phyloP scores from a whole-genome alignment of 2,888 invertebrate genomes.

The Leptinotarsa peninsularis region DNA sequence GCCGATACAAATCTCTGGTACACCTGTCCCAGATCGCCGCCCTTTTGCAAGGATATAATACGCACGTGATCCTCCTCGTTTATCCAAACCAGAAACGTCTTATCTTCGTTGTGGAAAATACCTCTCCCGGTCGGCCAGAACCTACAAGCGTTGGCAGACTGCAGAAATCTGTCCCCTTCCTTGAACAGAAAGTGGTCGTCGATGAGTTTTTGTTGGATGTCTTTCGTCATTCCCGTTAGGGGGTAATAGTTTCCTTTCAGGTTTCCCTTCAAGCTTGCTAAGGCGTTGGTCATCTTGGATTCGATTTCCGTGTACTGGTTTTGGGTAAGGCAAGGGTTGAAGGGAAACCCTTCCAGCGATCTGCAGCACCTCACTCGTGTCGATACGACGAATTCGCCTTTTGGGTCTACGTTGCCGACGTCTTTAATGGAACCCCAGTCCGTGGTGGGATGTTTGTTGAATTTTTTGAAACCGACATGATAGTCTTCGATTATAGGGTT shows the following conservation, averaged over 20 bases:
- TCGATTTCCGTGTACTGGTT: slow-evolving; percentile 75
- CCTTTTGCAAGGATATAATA: slow-evolving; percentile 97
- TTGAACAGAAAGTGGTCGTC: slow-evolving; percentile 98
- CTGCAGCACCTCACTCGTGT: slow-evolving; percentile 77
- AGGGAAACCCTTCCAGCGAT: slow-evolving; percentile 72
- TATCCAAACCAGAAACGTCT: slow-evolving; percentile 97
- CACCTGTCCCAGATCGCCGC: slow-evolving; percentile 88
- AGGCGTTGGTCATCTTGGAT: slow-evolving; percentile 64
- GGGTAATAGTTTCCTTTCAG: slow-evolving; percentile 94
- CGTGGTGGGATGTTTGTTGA: slow-evolving; percentile 71
- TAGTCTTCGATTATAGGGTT: slow-evolving; percentile 78
- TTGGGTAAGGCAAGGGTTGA: slow-evolving; percentile 77
- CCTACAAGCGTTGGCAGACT: slow-evolving; percentile 92
- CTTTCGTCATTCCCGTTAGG: slow-evolving; percentile 91
- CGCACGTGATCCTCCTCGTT: slow-evolving; percentile 98
- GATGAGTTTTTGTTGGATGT: slow-evolving; percentile 92
- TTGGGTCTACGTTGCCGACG: slow-evolving; percentile 72
- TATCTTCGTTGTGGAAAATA: slow-evolving; percentile 94
- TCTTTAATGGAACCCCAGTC: slow-evolving; percentile 73
- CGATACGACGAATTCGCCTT: slow-evolving; percentile 72
- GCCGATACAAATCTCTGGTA: slow-evolving; percentile 68
- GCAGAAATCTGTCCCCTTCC: slow-evolving; percentile 90
- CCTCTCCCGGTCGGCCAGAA: slow-evolving; percentile 95
- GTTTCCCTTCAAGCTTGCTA: slow-evolving; percentile 70
- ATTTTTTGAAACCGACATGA: slow-evolving; percentile 72